These are phyloP conservation scores for Micrasema minimum DNA, from an alignment of 1,140 invertebrate species.

Conservation along the genomic window DNA sequence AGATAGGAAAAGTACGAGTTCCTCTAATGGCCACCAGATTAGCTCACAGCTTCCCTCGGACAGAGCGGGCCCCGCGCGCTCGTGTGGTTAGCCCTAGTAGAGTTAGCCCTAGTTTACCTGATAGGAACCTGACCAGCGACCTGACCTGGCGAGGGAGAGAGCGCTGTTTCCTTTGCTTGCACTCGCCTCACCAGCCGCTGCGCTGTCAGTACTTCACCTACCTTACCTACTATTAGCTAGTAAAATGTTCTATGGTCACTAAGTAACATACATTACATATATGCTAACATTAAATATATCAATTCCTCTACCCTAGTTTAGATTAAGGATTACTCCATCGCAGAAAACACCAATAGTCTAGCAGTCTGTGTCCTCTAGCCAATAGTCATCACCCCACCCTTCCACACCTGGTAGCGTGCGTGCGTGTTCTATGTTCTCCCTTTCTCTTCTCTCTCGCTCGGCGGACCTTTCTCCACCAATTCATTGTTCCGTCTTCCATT, in stretches of 20 bases:
- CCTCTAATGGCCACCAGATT: slow-evolving; percentile 40
- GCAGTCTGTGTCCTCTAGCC: slow-evolving; percentile 66
- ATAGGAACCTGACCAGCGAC: slow-evolving; percentile 2
- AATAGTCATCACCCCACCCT: background rate
- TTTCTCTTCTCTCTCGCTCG: too few species aligned
- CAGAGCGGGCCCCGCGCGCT: too few species aligned
- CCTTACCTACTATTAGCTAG: slow-evolving; percentile 53
- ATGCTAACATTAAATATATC: slow-evolving; percentile 48
- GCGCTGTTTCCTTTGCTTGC: slow-evolving; percentile 50
- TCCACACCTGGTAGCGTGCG: background rate
- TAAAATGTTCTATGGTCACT: slow-evolving; percentile 51
- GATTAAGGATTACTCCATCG: slow-evolving; percentile 66
- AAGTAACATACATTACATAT: slow-evolving; percentile 42
- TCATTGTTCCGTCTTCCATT: background rate
- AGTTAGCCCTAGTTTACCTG: background rate
- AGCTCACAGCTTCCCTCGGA: slow-evolving; percentile 33
- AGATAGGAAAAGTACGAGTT: slow-evolving; percentile 46
- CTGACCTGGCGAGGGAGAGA: background rate
- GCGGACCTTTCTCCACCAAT: too few species aligned
- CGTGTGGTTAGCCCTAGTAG: too few species aligned
- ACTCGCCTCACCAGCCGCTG: slow-evolving; percentile 49
- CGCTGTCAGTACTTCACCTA: slow-evolving; percentile 49
- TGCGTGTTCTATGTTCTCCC: slow-evolving; percentile 34
- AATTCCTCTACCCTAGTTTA: slow-evolving; percentile 64
- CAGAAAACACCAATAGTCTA: slow-evolving; percentile 67